Percentiles rank a stretch among this genome's conserved stretches.
Evolutionary conservation across 2,113 vertebrate genomes (phyloP).

Genomic region (Pardalotus punctatus): DNA sequence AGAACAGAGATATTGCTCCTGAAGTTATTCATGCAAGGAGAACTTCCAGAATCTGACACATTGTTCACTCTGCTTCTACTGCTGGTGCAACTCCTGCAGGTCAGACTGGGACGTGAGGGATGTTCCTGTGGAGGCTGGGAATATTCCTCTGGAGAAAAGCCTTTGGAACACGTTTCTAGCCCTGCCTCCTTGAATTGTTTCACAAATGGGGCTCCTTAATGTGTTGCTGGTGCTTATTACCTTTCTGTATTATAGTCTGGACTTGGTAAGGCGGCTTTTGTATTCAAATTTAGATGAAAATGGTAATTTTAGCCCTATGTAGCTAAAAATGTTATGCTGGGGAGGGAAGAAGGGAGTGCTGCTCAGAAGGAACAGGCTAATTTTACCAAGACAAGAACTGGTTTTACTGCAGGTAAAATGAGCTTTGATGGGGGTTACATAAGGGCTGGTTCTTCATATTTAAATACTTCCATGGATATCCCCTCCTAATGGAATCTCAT

Average conservation of each 20-base stretch:
- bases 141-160: not conserved
- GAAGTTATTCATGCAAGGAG: not conserved
- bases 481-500: not conserved
- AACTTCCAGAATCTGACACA: not conserved
- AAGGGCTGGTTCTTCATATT: not conserved
- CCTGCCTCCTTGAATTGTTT: not conserved
- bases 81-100: not conserved
- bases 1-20: not conserved
- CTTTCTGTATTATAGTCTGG: not conserved
- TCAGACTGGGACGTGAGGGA: not conserved
- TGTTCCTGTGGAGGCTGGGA: not conserved
- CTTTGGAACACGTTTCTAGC: not conserved
- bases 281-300: not conserved
- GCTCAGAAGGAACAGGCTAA: not conserved
- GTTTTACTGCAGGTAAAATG: not conserved
- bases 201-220: not conserved
- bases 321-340: not conserved
- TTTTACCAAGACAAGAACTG: not conserved
- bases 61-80: not conserved
- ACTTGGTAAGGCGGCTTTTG: not conserved
- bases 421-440: not conserved
- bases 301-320: not conserved
- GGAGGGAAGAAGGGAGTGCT: not conserved
- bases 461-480: not conserved
- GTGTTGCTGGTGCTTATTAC: not conserved